Evolutionary conservation across 2,888 invertebrate genomes (phyloP).

Genomic region (Urechis unicinctus): DNA sequence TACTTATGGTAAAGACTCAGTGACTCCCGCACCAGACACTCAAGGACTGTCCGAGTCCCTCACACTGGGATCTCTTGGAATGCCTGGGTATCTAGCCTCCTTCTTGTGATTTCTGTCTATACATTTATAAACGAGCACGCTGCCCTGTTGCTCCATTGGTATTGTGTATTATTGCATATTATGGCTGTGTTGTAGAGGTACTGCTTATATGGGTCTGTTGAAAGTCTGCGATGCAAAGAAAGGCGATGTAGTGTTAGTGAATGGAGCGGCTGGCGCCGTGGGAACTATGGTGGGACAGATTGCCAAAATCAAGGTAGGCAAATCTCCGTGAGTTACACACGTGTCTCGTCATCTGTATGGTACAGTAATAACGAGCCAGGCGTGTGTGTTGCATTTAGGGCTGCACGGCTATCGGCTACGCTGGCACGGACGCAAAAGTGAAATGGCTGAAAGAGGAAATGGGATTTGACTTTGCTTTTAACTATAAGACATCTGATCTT

Average conservation of each 20-base stretch:
- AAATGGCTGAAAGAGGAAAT: slow-evolving; percentile 61
- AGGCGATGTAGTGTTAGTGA: slow-evolving; percentile 68
- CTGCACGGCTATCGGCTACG: slow-evolving; percentile 65
- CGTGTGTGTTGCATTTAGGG: slow-evolving; percentile 30
- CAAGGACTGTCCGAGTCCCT: slow-evolving; percentile 60
- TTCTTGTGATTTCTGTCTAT: not conserved
- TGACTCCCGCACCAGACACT: slow-evolving; percentile 11
- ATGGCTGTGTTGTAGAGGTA: slow-evolving; percentile 52
- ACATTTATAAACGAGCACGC: not conserved
- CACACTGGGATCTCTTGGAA: slow-evolving; percentile 64
- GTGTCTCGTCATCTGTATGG: not conserved
- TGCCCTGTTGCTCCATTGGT: not conserved
- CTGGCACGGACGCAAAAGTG: slow-evolving; percentile 67
- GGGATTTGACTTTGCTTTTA: slow-evolving; percentile 65
- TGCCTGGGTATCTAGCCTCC: slow-evolving; percentile 60
- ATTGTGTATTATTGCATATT: not conserved
- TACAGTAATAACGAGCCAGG: too few relatives aligned
- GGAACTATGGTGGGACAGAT: slow-evolving; percentile 74
- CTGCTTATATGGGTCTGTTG: slow-evolving; percentile 69
- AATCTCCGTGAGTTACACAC: not conserved
- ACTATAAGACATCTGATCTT: slow-evolving; percentile 64
- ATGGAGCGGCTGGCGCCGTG: slow-evolving; percentile 72
- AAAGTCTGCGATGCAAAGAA: slow-evolving; percentile 66
- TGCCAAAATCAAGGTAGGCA: slow-evolving; percentile 62
- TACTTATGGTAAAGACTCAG: not conserved